A percentile compares a stretch with the other conserved stretches of the same genome.
phyloP scores from a whole-genome alignment of 2,888 invertebrate genomes.

The Ligdia adustata region DNA sequence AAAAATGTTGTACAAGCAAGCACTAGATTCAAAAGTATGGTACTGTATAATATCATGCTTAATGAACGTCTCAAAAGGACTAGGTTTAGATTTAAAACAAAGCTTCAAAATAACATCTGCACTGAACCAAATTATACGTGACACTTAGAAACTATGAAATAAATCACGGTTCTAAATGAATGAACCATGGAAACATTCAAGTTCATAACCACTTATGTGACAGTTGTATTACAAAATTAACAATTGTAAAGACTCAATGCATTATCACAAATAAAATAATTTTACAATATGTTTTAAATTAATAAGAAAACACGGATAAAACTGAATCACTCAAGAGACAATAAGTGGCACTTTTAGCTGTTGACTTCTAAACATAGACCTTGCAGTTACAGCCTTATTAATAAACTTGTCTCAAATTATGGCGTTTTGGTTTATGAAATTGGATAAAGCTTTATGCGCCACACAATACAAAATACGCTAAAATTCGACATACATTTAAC shows the following conservation, averaged over 20 bases:
- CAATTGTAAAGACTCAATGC: conserved; percentile 6
- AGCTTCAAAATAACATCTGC: conserved; percentile 13
- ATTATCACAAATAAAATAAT: conserved; percentile 10
- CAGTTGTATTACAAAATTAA: conserved; percentile 7
- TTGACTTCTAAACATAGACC: too few relatives aligned
- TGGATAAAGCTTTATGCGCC: too few relatives aligned
- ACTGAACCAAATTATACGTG: conserved; percentile 6
- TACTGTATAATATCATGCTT: conserved; percentile 10
- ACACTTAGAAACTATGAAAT: conserved; percentile 3
- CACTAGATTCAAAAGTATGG: neutral
- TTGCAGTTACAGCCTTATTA: too few relatives aligned
- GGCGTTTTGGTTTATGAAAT: too few relatives aligned
- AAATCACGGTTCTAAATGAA: neutral
- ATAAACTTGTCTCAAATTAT: too few relatives aligned
- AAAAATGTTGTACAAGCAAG: conserved; percentile 10
- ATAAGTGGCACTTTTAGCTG: conserved; percentile 9
- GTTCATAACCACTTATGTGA: conserved; percentile 8
- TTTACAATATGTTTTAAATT: conserved; percentile 10
- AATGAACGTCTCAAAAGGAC: conserved; percentile 2
- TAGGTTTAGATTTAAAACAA: conserved; percentile 10
- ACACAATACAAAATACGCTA: too few relatives aligned
- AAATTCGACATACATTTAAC: too few relatives aligned
- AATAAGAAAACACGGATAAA: conserved; percentile 15
- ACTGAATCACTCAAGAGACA: conserved; percentile 24
- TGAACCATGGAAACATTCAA: neutral